phyloP scores from a whole-genome alignment of 2,797 vertebrate genomes.

The Rhinichthys osculus region DNA sequence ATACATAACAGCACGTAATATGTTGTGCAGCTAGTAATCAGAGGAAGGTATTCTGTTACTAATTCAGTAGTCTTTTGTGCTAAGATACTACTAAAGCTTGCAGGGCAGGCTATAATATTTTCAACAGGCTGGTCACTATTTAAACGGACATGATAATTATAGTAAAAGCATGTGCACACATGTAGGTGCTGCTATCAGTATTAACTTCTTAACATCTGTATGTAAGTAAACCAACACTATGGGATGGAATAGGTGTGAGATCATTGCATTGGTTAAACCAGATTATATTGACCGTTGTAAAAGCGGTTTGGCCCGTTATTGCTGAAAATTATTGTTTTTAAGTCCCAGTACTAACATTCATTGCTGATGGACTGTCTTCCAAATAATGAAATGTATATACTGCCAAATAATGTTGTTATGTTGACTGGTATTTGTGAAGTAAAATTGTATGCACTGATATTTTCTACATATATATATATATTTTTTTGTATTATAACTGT shows the following conservation, averaged over 20 bases:
- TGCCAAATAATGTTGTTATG: slow-evolving; percentile 58
- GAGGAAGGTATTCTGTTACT: slow-evolving; percentile 48
- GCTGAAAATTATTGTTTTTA: slow-evolving; percentile 58
- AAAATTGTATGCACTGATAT: slow-evolving; percentile 82
- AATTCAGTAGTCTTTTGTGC: slow-evolving; percentile 50
- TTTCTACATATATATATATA: slow-evolving; percentile 66
- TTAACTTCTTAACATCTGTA: slow-evolving; percentile 38
- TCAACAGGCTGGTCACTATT: slow-evolving; percentile 58
- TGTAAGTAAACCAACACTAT: slow-evolving; percentile 1
- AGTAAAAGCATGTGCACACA: slow-evolving; percentile 46
- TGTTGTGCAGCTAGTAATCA: slow-evolving; percentile 58
- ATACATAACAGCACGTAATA: slow-evolving; percentile 59
- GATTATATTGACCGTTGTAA: neutral
- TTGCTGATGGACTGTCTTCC: slow-evolving; percentile 48
- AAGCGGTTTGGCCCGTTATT: slow-evolving; percentile 26
- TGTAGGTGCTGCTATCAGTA: slow-evolving; percentile 37
- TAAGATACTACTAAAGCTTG: slow-evolving; percentile 68
- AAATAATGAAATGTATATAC: slow-evolving; percentile 46
- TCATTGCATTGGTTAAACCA: slow-evolving; percentile 22
- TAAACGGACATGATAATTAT: slow-evolving; percentile 54
- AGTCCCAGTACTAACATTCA: slow-evolving; percentile 58
- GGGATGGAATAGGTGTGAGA: slow-evolving; percentile 8
- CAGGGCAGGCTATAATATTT: slow-evolving; percentile 67
- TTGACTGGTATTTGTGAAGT: slow-evolving; percentile 64
- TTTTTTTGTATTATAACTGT: slow-evolving; percentile 73